Base-by-base conservation (phyloP, 1,140 invertebrate species). In the Meloidogyne floridensis region DNA sequence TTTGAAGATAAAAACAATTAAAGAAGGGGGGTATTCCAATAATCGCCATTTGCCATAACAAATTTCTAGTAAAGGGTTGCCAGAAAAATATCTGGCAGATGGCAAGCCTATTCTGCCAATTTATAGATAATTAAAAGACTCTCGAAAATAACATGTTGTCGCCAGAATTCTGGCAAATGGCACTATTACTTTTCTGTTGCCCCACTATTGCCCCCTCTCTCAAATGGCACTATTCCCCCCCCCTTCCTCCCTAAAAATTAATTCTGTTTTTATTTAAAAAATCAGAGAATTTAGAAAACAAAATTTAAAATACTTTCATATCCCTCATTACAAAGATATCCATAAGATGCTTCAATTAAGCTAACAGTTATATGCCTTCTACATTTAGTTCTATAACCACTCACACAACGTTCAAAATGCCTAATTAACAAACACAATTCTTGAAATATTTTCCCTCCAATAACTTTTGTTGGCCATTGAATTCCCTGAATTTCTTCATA, bases 241-340 rank as follows among this genome's bases (percentile, higher is more conserved):
- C 32, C 32, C 32, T 32, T 32, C 32, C 32, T 32, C 32, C 32
- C 32, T 1, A 32, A 32, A 1, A 47, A 47, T 47, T 47, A 47
- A 8, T 6, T 84, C 80, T 32, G 13, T 6, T 56, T 71, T 54
- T 15, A 79, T 11, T 56, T 7, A 20, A 47, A 83, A 11, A 11
- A 9, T 54, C 9, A 54, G 8, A 54, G 59, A 65, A 54, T 72
- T 82, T 42, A 43, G 51, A 76, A 79, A 47, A 8, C n/a, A 32
- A 3, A 69, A 47, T 47, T 47, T 47, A 47, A 65, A 65, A 65
- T 70, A 89, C 88, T 90, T 42, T 89, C 82, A 78, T 89, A 89
- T 69, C 88, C 88, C 18, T 90, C 89, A 76, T 89, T 90, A 73
- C 88, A 89, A 47, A 89, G 80, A 81, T 82, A 89, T 10, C 88